These are phyloP conservation scores for Carcinoscorpius rotundicauda DNA, from an alignment of 1,140 invertebrate species.

Conservation along the genomic window DNA sequence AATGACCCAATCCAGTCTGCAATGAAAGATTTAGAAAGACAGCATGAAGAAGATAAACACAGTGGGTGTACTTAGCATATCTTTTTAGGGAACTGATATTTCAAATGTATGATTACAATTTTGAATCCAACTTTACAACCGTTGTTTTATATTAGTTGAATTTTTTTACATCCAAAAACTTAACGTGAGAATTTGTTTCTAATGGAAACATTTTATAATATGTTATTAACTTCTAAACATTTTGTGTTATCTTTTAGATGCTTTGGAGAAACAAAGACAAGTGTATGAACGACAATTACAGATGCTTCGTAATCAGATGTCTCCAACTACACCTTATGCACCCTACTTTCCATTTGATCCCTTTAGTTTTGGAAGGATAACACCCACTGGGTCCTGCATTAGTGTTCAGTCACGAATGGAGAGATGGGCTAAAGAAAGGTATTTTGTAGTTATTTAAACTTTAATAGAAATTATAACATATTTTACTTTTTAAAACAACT, in stretches of 20 bases:
- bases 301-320: conserved; percentile 69
- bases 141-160: too few relatives aligned
- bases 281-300: conserved; percentile 95
- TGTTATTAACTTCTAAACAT: background rate
- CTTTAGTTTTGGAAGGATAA: conserved; percentile 47
- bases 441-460: background rate
- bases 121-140: too few relatives aligned
- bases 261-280: conserved; percentile 84
- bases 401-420: conserved; percentile 78
- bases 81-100: too few relatives aligned
- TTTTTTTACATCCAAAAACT: too few relatives aligned
- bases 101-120: too few relatives aligned
- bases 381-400: conserved; percentile 56
- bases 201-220: too few relatives aligned
- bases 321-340: conserved; percentile 76
- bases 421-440: conserved; percentile 65
- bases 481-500: too few relatives aligned
- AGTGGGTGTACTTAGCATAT: background rate
- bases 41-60: conserved; percentile 85
- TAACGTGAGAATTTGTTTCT: too few relatives aligned
- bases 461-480: too few relatives aligned
- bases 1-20: conserved; percentile 84
- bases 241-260: conserved; percentile 34
- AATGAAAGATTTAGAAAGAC: conserved; percentile 76
- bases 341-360: conserved; percentile 69